Evolutionary conservation across 2,888 invertebrate genomes (phyloP).

Genomic region (Allacma fusca): DNA sequence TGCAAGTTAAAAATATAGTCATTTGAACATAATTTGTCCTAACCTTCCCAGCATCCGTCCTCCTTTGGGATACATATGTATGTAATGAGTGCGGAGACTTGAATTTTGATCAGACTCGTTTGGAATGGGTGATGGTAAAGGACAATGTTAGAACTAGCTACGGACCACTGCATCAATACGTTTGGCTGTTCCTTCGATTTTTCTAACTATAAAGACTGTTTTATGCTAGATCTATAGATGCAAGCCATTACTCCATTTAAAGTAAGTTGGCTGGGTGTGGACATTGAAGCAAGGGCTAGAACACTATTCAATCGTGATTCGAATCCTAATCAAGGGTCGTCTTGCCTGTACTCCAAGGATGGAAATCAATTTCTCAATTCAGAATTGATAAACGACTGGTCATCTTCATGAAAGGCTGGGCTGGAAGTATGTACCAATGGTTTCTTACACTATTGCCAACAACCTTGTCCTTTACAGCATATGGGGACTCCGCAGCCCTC

Average conservation of each 20-base stretch:
- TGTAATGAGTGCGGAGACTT: not conserved
- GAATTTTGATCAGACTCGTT: conserved; percentile 6
- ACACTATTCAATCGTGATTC: conserved; percentile 7
- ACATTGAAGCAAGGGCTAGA: conserved; percentile 25
- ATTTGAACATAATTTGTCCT: not conserved
- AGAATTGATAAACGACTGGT: conserved; percentile 32
- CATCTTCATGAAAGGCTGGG: conserved; percentile 22
- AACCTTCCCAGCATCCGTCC: not conserved
- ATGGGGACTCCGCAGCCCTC: too few species aligned
- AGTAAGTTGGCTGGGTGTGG: not conserved
- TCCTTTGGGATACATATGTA: too few species aligned
- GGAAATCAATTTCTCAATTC: conserved; percentile 32
- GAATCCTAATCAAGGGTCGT: conserved; percentile 1
- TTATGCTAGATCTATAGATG: too few species aligned
- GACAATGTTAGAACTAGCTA: too few species aligned
- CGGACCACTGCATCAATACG: too few species aligned
- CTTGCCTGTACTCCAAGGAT: not conserved
- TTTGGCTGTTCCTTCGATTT: too few species aligned
- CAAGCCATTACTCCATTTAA: too few species aligned
- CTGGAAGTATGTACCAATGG: not conserved
- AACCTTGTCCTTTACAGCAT: too few species aligned
- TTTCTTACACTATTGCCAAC: too few species aligned
- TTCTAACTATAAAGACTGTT: too few species aligned
- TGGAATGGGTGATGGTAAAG: not conserved
- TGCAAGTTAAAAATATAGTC: not conserved